Conservation (phyloP, 2,797 vertebrate genomes). For the Lacerta bilineata region DNA sequence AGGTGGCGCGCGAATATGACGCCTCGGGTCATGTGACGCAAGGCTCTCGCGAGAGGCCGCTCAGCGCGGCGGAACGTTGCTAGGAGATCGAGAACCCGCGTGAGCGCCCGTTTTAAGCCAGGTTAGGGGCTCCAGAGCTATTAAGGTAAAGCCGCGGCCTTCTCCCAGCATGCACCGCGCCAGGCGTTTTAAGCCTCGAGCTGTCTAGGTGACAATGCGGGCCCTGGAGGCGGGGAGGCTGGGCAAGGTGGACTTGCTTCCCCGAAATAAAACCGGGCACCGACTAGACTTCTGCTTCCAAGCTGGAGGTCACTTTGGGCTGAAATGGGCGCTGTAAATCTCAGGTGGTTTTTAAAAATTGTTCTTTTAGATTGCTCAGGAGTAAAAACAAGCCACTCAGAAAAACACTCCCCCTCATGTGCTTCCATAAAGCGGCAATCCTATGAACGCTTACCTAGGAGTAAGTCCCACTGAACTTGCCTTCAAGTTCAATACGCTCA, state of each 20-base stretch:
- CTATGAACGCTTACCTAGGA: neutral
- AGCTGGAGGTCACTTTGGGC: neutral
- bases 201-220: neutral
- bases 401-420: neutral
- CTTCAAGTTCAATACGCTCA: neutral
- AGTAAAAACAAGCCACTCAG: neutral
- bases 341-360: neutral
- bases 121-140: neutral
- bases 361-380: neutral
- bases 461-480: neutral
- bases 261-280: neutral
- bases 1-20: conserved; percentile 8
- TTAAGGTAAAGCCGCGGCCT: no score
- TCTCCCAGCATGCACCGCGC: neutral
- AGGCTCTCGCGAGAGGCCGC: neutral
- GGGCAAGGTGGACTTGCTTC: fast-evolving
- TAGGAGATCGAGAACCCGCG: neutral
- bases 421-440: neutral
- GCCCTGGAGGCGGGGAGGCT: neutral
- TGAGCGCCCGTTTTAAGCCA: neutral
- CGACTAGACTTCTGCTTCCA: neutral
- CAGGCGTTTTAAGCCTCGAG: fast-evolving
- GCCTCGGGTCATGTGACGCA: neutral
- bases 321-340: neutral
- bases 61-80: neutral